Conservation (phyloP, 2,113 vertebrate species). For the Phyllostomus discolor region DNA sequence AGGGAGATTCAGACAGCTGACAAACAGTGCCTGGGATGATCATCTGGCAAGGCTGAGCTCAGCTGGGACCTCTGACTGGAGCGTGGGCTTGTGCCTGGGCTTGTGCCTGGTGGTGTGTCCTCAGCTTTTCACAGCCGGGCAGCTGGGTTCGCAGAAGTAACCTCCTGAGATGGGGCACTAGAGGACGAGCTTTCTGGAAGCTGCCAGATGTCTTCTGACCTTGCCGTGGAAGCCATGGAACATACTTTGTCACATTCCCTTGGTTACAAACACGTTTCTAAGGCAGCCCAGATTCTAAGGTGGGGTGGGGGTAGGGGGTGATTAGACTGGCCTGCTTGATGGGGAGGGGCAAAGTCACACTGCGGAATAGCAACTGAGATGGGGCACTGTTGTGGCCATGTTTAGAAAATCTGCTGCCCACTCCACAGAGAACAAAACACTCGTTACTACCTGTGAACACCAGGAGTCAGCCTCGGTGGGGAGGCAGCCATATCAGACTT, state of each 20-base stretch:
- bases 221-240: neutral
- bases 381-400: neutral
- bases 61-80: neutral
- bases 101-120: neutral
- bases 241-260: neutral
- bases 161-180: neutral
- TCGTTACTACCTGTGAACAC: neutral
- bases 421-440: neutral
- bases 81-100: fast-evolving
- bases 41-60: neutral
- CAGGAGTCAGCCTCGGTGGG: neutral
- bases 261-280: neutral
- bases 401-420: neutral
- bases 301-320: neutral
- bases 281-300: neutral
- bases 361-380: neutral
- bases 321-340: neutral
- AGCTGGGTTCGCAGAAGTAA: neutral
- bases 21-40: neutral
- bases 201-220: neutral
- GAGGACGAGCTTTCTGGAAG: neutral
- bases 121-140: neutral
- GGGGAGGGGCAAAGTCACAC: neutral
- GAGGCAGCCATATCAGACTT: neutral
- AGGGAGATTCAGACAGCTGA: neutral